A percentile compares a stretch with the other conserved stretches of the same genome.
These are phyloP conservation scores for Rhynchonema sp. DNA, from an alignment of 2,888 invertebrate species.

Conservation along the genomic window DNA sequence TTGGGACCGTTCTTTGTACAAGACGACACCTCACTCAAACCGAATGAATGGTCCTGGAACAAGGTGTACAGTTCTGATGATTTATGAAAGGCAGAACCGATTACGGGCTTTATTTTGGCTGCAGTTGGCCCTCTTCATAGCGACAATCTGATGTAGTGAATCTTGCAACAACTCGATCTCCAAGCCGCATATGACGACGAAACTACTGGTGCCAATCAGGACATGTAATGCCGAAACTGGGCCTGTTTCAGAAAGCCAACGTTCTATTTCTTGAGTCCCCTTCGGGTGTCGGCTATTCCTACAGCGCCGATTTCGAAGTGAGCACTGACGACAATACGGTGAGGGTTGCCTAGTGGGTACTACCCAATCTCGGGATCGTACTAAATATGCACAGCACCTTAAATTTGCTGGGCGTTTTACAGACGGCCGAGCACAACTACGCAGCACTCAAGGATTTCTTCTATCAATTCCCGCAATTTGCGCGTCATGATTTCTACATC, in stretches of 20 bases:
- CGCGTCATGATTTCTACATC: slow-evolving; percentile 32
- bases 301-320: slow-evolving; percentile 27
- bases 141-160: too few relatives aligned
- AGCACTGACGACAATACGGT: slow-evolving; percentile 16
- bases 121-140: too few relatives aligned
- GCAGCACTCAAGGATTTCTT: slow-evolving; percentile 35
- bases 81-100: too few relatives aligned
- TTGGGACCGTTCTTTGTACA: slow-evolving; percentile 31
- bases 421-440: slow-evolving; percentile 33
- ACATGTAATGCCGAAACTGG: neutral
- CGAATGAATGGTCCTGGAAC: slow-evolving; percentile 13
- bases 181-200: too few relatives aligned
- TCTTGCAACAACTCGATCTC: too few relatives aligned
- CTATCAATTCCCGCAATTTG: slow-evolving; percentile 32
- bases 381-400: neutral
- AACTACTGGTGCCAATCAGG: too few relatives aligned
- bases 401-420: neutral
- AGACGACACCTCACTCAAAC: slow-evolving; percentile 8
- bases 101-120: too few relatives aligned
- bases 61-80: neutral
- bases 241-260: slow-evolving; percentile 23
- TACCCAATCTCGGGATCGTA: too few relatives aligned
- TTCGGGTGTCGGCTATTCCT: slow-evolving; percentile 36
- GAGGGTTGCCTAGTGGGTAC: too few relatives aligned
- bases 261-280: slow-evolving; percentile 35